A percentile compares a stretch with the other conserved stretches of the same genome.
These are phyloP conservation scores for Cheumatopsyche charites DNA, from an alignment of 1,140 invertebrate species.

Conservation along the genomic window DNA sequence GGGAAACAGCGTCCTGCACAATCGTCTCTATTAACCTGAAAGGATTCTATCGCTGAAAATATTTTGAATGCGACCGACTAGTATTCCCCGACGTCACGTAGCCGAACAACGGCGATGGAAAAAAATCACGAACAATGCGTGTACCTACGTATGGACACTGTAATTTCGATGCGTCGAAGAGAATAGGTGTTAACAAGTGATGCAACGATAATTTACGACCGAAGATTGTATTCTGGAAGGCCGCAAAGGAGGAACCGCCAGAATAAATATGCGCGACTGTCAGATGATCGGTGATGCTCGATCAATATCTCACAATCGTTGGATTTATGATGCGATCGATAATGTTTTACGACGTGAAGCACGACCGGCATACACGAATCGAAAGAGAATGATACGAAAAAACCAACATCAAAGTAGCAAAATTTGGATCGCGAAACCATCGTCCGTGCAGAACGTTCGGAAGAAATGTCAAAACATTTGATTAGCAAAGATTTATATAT, in stretches of 20 bases:
- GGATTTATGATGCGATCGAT: constrained; percentile 28
- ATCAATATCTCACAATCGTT: constrained; percentile 20
- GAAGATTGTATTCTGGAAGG: neutral
- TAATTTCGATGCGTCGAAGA: neutral
- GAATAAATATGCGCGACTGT: constrained; percentile 6
- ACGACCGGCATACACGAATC: neutral
- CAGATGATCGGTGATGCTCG: neutral
- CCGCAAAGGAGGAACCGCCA: neutral
- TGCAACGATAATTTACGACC: neutral
- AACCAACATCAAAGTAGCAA: neutral
- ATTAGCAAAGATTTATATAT: neutral
- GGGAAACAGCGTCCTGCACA: constrained; percentile 10
- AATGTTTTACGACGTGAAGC: constrained; percentile 8
- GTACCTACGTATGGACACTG: too few relatives aligned
- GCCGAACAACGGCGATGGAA: too few relatives aligned
- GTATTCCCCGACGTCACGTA: neutral
- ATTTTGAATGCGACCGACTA: constrained; percentile 6
- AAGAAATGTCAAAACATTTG: neutral
- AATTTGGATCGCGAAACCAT: neutral
- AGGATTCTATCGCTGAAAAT: constrained; percentile 20
- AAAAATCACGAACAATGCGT: neutral
- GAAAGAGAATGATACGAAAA: neutral
- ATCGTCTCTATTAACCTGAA: constrained; percentile 27
- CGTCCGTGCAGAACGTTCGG: neutral
- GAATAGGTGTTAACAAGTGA: neutral